A percentile compares a stretch with the other conserved stretches of the same genome.
phyloP scores from a whole-genome alignment of 2,113 vertebrate genomes.

The Entelurus aequoreus region DNA sequence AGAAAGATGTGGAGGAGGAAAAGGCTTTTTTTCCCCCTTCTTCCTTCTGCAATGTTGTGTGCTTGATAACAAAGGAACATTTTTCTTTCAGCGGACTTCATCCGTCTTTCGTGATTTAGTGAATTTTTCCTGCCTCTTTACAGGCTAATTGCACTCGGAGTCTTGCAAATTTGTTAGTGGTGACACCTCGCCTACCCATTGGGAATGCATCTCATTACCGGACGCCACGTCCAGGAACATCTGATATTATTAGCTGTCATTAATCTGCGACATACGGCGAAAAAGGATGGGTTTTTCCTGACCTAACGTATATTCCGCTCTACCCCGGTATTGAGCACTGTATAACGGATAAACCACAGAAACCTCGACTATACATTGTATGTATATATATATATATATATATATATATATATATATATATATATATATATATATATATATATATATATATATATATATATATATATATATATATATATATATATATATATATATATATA shows the following conservation, averaged over 20 bases:
- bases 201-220: conserved; percentile 98
- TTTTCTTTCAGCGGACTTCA: conserved; percentile 74
- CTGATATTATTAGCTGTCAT: conserved; percentile 99
- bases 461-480: no score
- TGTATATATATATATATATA: no score
- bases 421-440: no score
- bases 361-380: no score
- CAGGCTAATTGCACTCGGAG: conserved; percentile 92
- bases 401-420: no score
- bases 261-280: conserved; percentile 90
- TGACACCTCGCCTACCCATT: conserved; percentile 92
- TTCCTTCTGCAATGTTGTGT: conserved; percentile 50
- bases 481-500: no score
- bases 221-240: conserved; percentile 95
- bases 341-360: no score
- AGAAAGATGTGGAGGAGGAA: conserved; percentile 85
- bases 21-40: conserved; percentile 66
- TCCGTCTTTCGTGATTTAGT: conserved; percentile 93
- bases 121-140: conserved; percentile 84
- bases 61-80: conserved; percentile 76
- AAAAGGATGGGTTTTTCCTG: conserved; percentile 26
- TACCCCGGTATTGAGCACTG: no score
- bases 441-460: no score
- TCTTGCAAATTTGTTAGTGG: conserved; percentile 96
- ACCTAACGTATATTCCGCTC: no score